Conservation (phyloP, 2,888 invertebrate genomes). For the Anthoptus insignis region DNA sequence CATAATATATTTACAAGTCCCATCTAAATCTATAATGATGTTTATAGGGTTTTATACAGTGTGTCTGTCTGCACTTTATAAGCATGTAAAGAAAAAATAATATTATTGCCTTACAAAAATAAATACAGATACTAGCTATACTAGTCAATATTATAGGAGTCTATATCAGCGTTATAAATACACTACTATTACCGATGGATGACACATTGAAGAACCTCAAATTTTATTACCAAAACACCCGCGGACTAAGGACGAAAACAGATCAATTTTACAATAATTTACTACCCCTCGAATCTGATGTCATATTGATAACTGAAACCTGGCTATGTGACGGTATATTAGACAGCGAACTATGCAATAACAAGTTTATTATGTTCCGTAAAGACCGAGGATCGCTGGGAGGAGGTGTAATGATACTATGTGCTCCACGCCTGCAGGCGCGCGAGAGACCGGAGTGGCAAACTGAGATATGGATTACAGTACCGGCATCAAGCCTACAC, state of each 20-base stretch:
- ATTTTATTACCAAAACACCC: constrained; percentile 17
- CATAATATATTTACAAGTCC: too few relatives aligned
- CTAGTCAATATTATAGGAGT: too few relatives aligned
- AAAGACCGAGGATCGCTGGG: constrained; percentile 4
- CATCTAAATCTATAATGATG: too few relatives aligned
- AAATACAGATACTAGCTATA: too few relatives aligned
- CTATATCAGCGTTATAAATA: neutral
- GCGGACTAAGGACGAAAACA: neutral
- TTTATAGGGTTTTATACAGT: too few relatives aligned
- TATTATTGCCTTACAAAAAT: too few relatives aligned
- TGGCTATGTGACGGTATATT: constrained; percentile 15
- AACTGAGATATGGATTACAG: neutral
- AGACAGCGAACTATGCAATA: constrained; percentile 3
- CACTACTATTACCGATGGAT: constrained; percentile 1
- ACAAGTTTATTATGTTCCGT: constrained; percentile 4
- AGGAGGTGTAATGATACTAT: constrained; percentile 9
- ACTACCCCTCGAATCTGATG: neutral
- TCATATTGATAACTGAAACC: constrained; percentile 11
- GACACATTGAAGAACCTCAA: neutral
- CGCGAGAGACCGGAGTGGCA: constrained; percentile 9
- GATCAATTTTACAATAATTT: constrained; percentile 12
- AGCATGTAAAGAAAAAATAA: too few relatives aligned
- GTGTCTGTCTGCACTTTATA: too few relatives aligned
- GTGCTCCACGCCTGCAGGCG: neutral
- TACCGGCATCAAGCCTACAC: neutral